Conservation (phyloP, 92 coral and sea anemone species). For the Bergia puertoricense region DNA sequence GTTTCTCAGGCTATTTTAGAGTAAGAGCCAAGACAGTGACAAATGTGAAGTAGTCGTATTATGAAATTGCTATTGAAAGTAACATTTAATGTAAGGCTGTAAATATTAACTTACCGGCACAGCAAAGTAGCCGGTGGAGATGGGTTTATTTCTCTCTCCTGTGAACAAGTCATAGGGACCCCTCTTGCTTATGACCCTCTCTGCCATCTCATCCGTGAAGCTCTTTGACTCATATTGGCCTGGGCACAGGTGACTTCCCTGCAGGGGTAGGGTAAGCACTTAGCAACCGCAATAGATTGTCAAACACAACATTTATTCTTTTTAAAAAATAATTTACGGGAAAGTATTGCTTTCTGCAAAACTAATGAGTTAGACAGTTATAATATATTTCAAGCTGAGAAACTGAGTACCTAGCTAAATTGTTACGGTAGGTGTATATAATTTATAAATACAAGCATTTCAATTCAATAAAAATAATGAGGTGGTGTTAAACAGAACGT, state of each 20-base stretch:
- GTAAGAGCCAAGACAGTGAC: too few species aligned
- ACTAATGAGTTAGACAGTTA: too few species aligned
- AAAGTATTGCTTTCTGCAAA: too few species aligned
- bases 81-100: neutral
- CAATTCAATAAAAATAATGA: too few species aligned
- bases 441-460: too few species aligned
- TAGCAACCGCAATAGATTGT: neutral
- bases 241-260: constrained; percentile 99
- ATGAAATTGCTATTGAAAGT: too few species aligned
- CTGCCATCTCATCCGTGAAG: constrained; percentile 88
- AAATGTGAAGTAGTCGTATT: too few species aligned
- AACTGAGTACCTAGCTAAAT: neutral
- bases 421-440: too few species aligned
- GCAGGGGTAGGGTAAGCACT: neutral
- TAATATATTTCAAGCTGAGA: neutral
- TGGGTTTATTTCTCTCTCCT: constrained; percentile 91
- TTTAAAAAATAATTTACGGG: too few species aligned
- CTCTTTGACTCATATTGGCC: constrained; percentile 96
- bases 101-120: constrained; percentile 69
- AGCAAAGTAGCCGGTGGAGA: constrained; percentile 86
- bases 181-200: constrained; percentile 90
- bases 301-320: neutral
- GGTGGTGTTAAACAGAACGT: too few species aligned
- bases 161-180: constrained; percentile 99
- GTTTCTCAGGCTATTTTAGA: too few species aligned